Evolutionary conservation across 2,113 vertebrate species (phyloP), one percentile per base, ranked within the genome.

Genomic region (Pseudorhombus dupliciocellatus): DNA sequence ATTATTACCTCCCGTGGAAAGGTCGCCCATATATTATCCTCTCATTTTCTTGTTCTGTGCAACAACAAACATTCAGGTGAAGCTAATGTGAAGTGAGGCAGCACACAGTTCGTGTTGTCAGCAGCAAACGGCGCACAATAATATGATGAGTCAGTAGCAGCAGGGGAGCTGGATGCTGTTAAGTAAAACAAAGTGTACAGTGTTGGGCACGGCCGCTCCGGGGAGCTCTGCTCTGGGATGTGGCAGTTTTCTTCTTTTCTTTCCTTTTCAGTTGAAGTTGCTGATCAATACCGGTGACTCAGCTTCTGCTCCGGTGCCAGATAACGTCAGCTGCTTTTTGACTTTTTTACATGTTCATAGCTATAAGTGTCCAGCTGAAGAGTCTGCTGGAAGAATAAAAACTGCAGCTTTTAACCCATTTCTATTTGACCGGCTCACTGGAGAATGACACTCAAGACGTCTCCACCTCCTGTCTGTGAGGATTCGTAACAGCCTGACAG

Each of bases 281-380:
- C 30, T 77, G 66, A 77, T 85, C 75, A 70, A 79, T 85, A 79
- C 18, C n/a, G 58, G 57, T 51, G 22, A 85, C 60, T 82, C 60
- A 75, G 75, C 68, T 76, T 60, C 34, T 84, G 59, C 50, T 73
- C 25, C 18, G 44, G 34, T 63, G 65, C 65, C 72, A 66, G 42
- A 70, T 22, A 63, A 63, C 61, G 66, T 61, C 59, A 76, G 64
- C 34, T 48, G 42, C 59, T 54, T 71, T 70, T 67, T 44, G 34
- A n/a, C n/a, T 37, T 52, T 24, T 24, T 24, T 24, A 5, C 50
- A 34, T 40, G 55, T 64, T 78, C 44, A 77, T n/a, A 60, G 40
- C 46, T 64, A 10, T 5, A 8, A 9, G 30, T 57, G 60, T 66
- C 65, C 69, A 44, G 52, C 21, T 18, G 60, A 67, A 64, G 11